Base-by-base conservation (phyloP, 2,888 invertebrate genomes). In the Petrophora chlorosata region DNA sequence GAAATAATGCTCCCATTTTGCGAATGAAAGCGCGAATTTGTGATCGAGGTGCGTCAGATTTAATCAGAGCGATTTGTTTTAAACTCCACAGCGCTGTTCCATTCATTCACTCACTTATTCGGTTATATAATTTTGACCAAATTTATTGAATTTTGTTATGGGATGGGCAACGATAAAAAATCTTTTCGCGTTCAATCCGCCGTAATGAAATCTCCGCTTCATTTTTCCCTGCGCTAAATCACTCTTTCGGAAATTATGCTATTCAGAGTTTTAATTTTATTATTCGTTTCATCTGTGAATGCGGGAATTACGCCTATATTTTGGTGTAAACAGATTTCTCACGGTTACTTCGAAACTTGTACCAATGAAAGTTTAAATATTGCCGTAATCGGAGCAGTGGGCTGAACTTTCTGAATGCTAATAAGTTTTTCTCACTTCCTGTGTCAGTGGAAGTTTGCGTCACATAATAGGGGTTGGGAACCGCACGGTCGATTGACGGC, bases 91-190 rank as follows among this genome's bases (percentile, higher is more conserved):
- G 26, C 26, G 40, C 32, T 33, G 43, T 28, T 41, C 33, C 47
- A 55, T 47, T 32, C 50, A 52, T 57, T 53, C 47, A 44, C 15
- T 56, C 56, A 36, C 52, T 62, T 60, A 53, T 60, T 53, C 55
- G 53, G 51, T 59, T 50, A 56, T 63, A 67, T 62, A 50, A 66
- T 63, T 65, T 59, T 48, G 38, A 46, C 55, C 43, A 56, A 59
- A 61, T 67, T 66, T 61, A 63, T 61, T 56, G 44, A 62, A 61
- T 56, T 60, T 53, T 61, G 48, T 57, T 46, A 45, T 36, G 38
- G 35, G 32, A 43, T 44, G 47, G 53, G 35, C 54, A 55, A 50
- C 59, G 59, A 59, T 55, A 52, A 57, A 61, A 49, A 59, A 57
- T 51, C 56, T 59, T 57, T 61, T 60, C 47, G 45, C 42, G 34